A percentile compares a stretch with the other conserved stretches of the same genome.
Evolutionary conservation across 2,113 vertebrate genomes (phyloP).

Genomic region (Manacus vitellinus): DNA sequence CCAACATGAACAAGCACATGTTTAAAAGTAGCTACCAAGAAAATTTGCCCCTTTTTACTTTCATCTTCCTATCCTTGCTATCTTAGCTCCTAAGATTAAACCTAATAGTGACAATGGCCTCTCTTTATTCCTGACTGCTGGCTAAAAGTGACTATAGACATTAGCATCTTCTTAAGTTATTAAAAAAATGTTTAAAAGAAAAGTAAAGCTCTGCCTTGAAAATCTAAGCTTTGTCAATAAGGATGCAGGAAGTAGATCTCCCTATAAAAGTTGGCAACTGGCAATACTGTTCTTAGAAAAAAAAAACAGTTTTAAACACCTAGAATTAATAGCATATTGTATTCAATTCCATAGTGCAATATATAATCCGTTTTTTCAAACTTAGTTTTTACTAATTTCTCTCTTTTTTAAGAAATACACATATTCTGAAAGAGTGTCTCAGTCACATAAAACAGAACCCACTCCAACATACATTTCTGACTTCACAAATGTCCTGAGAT

Average conservation of each 20-base stretch:
- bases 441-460: neutral
- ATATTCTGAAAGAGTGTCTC: neutral
- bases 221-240: neutral
- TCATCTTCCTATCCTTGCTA: neutral
- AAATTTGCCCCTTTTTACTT: neutral
- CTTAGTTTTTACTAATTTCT: neutral
- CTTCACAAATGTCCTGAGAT: neutral
- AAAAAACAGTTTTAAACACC: neutral
- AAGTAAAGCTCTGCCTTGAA: neutral
- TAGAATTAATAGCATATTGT: neutral
- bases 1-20: neutral
- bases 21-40: neutral
- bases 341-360: neutral
- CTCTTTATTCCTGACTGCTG: neutral
- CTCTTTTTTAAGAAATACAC: neutral
- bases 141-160: neutral
- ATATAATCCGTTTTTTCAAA: neutral
- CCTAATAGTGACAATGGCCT: neutral
- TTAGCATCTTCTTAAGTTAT: neutral
- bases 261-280: neutral
- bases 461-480: neutral
- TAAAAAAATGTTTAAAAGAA: neutral
- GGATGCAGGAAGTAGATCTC: neutral
- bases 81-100: neutral
- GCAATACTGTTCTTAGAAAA: neutral